Conservation (phyloP, 2,113 vertebrate genomes). For the Daphoenositta chrysoptera region DNA sequence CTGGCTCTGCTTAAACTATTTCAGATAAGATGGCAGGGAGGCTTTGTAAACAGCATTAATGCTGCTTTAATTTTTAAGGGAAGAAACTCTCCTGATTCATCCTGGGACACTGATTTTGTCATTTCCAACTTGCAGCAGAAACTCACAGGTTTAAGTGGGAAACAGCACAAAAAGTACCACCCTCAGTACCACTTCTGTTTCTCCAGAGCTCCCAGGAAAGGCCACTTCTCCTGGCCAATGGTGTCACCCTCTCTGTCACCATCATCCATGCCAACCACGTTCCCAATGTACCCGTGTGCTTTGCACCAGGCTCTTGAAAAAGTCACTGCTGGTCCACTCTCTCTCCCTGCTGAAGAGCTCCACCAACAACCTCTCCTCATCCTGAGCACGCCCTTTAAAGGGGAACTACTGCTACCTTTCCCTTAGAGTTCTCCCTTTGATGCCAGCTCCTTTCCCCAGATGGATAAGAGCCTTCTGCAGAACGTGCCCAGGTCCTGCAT, state of each 20-base stretch:
- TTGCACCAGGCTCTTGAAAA: background rate
- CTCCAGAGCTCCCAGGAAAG: background rate
- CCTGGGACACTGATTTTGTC: background rate
- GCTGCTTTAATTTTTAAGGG: background rate
- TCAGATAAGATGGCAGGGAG: background rate
- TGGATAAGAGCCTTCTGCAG: background rate
- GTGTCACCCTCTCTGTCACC: background rate
- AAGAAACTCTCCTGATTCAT: background rate
- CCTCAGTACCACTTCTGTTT: background rate
- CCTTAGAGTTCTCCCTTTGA: background rate
- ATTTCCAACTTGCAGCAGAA: background rate
- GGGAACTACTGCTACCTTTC: background rate
- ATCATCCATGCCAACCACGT: accelerated
- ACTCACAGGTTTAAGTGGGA: background rate
- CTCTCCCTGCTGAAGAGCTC: background rate
- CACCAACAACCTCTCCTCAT: background rate
- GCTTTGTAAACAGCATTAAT: background rate
- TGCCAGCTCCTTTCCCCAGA: background rate
- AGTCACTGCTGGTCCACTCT: background rate
- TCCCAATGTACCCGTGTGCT: accelerated
- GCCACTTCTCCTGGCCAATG: accelerated
- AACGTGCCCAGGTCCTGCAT: accelerated
- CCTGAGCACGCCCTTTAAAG: background rate
- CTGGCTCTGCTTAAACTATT: background rate
- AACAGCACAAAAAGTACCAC: background rate